These are phyloP conservation scores for Acanthis flammea DNA, from an alignment of 2,797 vertebrate species.

Conservation along the genomic window DNA sequence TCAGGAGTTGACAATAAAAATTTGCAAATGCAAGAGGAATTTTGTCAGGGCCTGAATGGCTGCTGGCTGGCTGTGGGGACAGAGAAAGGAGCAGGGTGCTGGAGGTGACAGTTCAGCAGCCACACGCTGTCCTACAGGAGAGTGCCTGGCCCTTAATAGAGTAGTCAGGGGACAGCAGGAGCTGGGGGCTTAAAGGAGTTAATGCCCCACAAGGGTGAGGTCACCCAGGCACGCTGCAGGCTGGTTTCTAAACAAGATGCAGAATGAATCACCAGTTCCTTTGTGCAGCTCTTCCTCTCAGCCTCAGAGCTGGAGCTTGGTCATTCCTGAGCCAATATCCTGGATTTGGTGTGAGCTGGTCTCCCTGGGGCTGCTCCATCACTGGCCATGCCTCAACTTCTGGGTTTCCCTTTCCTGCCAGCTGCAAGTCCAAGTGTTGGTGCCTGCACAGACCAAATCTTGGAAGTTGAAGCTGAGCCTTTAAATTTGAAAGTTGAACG, in stretches of 20 bases:
- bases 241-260: neutral
- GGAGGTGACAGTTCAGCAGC: conserved; percentile 59
- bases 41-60: conserved; percentile 44
- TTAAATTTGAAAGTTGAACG: neutral
- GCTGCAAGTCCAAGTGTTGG: neutral
- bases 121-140: neutral
- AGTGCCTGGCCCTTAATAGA: neutral
- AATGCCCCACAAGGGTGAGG: conserved; percentile 24
- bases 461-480: neutral
- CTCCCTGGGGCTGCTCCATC: neutral
- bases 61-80: conserved; percentile 24
- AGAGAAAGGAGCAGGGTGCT: conserved; percentile 51
- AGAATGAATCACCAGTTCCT: neutral
- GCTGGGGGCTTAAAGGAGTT: conserved; percentile 2
- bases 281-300: neutral
- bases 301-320: neutral
- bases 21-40: conserved; percentile 53
- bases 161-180: conserved; percentile 8
- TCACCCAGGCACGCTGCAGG: conserved; percentile 2
- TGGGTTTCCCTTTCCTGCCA: neutral
- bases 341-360: neutral
- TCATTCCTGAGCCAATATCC: neutral
- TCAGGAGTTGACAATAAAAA: conserved; percentile 64
- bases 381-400: neutral
- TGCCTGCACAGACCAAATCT: neutral